Base-by-base conservation (phyloP, 2,888 invertebrate species). In the Oscheius sp. region DNA sequence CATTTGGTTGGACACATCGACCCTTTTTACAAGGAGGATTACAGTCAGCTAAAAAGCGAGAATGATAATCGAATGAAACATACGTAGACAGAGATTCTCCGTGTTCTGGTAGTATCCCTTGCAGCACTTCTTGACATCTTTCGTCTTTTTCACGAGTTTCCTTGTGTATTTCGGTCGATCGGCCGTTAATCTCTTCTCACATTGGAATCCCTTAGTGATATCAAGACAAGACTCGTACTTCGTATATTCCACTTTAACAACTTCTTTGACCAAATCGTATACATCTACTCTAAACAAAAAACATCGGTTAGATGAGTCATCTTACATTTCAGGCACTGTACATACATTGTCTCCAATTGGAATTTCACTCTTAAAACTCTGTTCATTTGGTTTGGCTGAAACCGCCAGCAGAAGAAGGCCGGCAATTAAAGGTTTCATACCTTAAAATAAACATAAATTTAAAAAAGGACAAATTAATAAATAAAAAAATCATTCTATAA, bases 161-260 rank as follows among this genome's bases (percentile, higher is more conserved):
- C 78, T 74, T 86, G 91, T 92, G 86, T 91, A 92, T 4, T 92
- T 90, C 1, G 90, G 90, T 76, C 91, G 91, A 86, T 70, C 72
- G 47, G 47, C 47, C 24, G 20, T 20, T 81, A 76, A 80, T 47
- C 72, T 72, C 12, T 73, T 78, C 24, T 64, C 54, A 54, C 83
- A 84, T 59, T 75, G 66, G 68, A 82, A 84, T 17, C 78, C 77
- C 33, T 79, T 73, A 20, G 72, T 59, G 30, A 75, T 62, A 33
- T 81, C 80, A 6, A 75, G 70, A 47, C 83, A 84, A 1, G 67
- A 47, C 30, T 77, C 77, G 38, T 72, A 69, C n/a, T 71, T 72
- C 30, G 70, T 73, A 62, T 70, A 69, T 12, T 51, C 65, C 9
- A 76, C 72, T 6, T 68, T 56, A 20, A 70, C 63, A 3, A 65